Conservation (phyloP, 2,888 invertebrate genomes). For the Dryobota labecula region DNA sequence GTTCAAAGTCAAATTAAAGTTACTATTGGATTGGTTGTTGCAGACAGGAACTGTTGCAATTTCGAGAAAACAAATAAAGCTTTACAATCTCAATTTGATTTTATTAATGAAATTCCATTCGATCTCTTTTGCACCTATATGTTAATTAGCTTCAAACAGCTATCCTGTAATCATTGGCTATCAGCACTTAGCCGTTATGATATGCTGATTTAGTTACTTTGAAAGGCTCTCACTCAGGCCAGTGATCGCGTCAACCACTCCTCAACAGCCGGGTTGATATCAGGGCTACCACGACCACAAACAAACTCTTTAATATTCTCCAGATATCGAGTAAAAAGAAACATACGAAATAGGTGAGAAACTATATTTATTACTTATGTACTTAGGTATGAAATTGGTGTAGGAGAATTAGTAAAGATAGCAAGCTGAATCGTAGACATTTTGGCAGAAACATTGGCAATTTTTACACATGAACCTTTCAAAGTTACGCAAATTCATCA, state of each 20-base stretch:
- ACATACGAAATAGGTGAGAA: not conserved
- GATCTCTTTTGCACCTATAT: not conserved
- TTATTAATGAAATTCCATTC: not conserved
- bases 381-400: too few relatives aligned
- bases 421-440: not conserved
- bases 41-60: not conserved
- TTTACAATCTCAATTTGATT: not conserved
- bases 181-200: conserved; percentile 10
- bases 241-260: conserved; percentile 43
- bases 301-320: not conserved
- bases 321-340: not conserved
- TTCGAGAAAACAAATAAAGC: not conserved
- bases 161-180: conserved; percentile 10
- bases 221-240: conserved; percentile 49
- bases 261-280: conserved; percentile 43
- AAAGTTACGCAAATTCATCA: conserved; percentile 4
- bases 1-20: not conserved
- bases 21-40: too few relatives aligned
- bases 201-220: conserved; percentile 43
- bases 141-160: not conserved
- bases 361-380: too few relatives aligned
- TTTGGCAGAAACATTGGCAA: not conserved
- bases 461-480: conserved; percentile 6
- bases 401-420: not conserved
- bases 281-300: conserved; percentile 41